phyloP scores from a whole-genome alignment of 2,888 invertebrate species.

The Apotomis capreana region DNA sequence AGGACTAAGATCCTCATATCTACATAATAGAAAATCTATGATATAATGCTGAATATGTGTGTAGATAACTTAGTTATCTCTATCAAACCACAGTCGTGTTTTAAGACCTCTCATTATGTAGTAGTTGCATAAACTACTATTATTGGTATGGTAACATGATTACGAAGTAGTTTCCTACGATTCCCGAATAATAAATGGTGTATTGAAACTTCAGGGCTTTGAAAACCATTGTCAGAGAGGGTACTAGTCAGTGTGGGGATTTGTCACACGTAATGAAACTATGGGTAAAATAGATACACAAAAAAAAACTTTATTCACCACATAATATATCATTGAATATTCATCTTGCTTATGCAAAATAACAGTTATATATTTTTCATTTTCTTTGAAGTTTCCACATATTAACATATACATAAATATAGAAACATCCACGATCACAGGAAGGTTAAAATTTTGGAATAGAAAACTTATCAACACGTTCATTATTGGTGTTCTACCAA shows the following conservation, averaged over 20 bases:
- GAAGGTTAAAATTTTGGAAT: conserved; percentile 80
- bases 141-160: no score
- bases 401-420: conserved; percentile 65
- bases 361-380: conserved; percentile 74
- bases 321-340: conserved; percentile 77
- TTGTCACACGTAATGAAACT: conserved; percentile 43
- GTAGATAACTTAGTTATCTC: no score
- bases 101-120: no score
- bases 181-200: no score
- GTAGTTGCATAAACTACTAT: no score
- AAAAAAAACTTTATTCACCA: conserved; percentile 80
- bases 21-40: no score
- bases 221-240: no score
- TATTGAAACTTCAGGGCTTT: no score
- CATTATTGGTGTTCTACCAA: conserved; percentile 72
- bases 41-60: no score
- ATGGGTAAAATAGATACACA: conserved; percentile 70
- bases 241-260: not conserved
- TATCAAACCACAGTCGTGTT: no score
- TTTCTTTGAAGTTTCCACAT: conserved; percentile 74
- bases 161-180: no score
- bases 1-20: no score
- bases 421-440: conserved; percentile 80
- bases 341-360: conserved; percentile 78
- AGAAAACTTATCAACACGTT: conserved; percentile 76